These are phyloP conservation scores for Drosophila nigricruria DNA, from an alignment of 2,888 invertebrate genomes.

Conservation along the genomic window DNA sequence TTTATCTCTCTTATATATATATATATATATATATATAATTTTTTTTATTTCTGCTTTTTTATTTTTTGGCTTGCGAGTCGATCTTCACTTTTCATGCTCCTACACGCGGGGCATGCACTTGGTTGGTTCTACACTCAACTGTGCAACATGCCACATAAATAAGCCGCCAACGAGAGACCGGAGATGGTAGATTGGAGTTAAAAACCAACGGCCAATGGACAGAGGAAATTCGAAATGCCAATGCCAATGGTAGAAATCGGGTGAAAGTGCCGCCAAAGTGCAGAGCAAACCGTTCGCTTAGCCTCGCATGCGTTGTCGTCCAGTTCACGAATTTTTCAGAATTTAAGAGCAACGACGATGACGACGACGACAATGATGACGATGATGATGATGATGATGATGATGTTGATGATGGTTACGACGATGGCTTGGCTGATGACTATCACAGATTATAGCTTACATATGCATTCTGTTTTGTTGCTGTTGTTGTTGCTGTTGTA, in stretches of 20 bases:
- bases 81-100: constrained; percentile 57
- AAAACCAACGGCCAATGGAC: constrained; percentile 30
- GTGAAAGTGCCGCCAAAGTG: constrained; percentile 78
- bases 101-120: constrained; percentile 52
- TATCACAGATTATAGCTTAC: constrained; percentile 72
- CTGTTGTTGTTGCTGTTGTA: constrained; percentile 41
- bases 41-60: constrained; percentile 47
- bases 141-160: constrained; percentile 79
- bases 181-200: constrained; percentile 27
- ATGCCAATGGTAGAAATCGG: constrained; percentile 76
- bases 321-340: constrained; percentile 76
- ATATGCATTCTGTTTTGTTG: constrained; percentile 57
- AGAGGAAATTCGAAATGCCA: constrained; percentile 77
- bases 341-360: constrained; percentile 66
- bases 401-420: constrained; percentile 14
- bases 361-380: no score
- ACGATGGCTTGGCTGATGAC: constrained; percentile 63
- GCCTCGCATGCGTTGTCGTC: constrained; percentile 70
- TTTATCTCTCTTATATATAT: constrained; percentile 24
- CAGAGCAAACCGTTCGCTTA: constrained; percentile 42
- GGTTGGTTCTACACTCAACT: constrained; percentile 46
- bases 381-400: constrained; percentile 22
- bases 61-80: constrained; percentile 19
- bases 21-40: not conserved
- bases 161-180: constrained; percentile 47